Evolutionary conservation across 2,113 vertebrate species (phyloP).

Genomic region (Isichthys henryi): DNA sequence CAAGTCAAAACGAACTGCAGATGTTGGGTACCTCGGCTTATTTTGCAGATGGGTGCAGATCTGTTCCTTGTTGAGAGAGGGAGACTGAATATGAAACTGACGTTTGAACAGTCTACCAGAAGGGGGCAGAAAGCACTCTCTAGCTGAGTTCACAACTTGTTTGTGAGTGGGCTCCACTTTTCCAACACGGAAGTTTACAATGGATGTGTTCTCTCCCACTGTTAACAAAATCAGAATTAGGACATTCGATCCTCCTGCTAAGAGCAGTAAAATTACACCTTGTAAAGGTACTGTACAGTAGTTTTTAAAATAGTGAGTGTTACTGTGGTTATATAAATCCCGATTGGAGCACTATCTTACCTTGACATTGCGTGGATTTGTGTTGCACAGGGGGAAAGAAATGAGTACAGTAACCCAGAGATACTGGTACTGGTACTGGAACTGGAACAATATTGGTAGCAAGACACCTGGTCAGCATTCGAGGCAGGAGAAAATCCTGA

Average conservation of each 20-base stretch:
- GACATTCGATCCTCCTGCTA: not conserved
- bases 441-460: not conserved
- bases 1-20: not conserved
- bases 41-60: constrained; percentile 29
- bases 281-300: not conserved
- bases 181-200: not conserved
- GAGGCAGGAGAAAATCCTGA: constrained; percentile 62
- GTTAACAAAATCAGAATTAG: not conserved
- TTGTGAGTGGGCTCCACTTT: not conserved
- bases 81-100: constrained; percentile 16
- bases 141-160: constrained; percentile 24
- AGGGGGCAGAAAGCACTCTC: constrained; percentile 42
- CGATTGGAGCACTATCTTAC: constrained; percentile 2
- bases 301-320: not conserved
- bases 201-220: not conserved
- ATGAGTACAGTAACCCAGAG: constrained; percentile 23
- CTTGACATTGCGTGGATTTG: constrained; percentile 18
- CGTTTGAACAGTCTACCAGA: constrained; percentile 34
- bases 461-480: constrained; percentile 34
- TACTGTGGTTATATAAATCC: not conserved
- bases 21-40: not conserved
- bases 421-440: constrained; percentile 9
- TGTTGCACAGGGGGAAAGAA: constrained; percentile 51
- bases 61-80: not conserved
- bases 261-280: not conserved